Evolutionary conservation across 2,113 vertebrate genomes (phyloP), one percentile per base, ranked within the genome.

Genomic region (Chinchilla lanigera): DNA sequence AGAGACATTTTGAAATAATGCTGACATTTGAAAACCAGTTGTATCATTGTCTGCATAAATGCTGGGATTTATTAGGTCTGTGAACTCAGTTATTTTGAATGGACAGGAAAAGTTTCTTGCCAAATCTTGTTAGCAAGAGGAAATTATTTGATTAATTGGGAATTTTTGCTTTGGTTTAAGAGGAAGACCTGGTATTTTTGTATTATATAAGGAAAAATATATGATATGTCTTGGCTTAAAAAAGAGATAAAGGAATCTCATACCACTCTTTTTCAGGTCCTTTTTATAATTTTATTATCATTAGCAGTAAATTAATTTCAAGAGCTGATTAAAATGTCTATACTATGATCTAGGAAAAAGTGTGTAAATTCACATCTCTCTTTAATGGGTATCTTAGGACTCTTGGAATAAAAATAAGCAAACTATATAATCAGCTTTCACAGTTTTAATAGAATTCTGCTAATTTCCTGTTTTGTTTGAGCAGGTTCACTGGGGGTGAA

Each of bases 31-130:
- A 98, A 97, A 95, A 90, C 90, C 97, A 98, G 83, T 98, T 97
- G 61, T 93, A 93, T 87, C 97, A 67, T 94, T 97, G 96, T 86
- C 84, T 98, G 93, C 92, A 94, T 86, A 97, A 97, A 82, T 33
- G 0, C 85, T 97, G 95, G 35, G 88, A 94, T 97, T 97, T 97
- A 93, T 83, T 96, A 92, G 90, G 73, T 98, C 91, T 98, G 41
- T 96, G 97, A 92, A 97, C 83, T 98, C 93, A 86, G 90, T 81
- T 95, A 96, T 98, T 98, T 97, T 97, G 96, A 98, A 98, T 97
- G 98, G 96, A 98, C 96, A 97, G 91, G 98, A 95, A 98, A 98
- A 98, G 98, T 98, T 98, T 98, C 97, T 85, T 98, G 96, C 86
- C 83, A 97, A 97, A 87, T 97, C 86, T 97, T 88, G 96, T 97